These are phyloP conservation scores for Strix uralensis DNA, from an alignment of 2,113 vertebrate genomes.

Conservation along the genomic window DNA sequence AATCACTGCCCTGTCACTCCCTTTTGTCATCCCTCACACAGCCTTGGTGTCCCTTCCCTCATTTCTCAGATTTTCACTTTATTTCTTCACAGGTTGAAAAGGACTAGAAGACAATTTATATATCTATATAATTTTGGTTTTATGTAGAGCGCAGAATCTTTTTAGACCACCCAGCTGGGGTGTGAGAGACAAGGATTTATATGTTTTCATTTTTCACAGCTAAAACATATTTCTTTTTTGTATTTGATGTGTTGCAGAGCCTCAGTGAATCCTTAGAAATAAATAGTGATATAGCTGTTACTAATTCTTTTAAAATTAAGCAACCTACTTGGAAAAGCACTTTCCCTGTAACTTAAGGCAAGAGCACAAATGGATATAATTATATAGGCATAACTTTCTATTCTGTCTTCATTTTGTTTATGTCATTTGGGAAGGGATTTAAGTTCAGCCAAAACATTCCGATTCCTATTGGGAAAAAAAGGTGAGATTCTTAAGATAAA, in stretches of 20 bases:
- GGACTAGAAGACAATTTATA: not conserved
- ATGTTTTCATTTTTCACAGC: not conserved
- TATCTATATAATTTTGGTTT: not conserved
- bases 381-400: not conserved
- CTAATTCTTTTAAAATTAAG: slow-evolving; percentile 39
- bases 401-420: not conserved
- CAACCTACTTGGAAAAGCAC: not conserved
- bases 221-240: not conserved
- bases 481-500: not conserved
- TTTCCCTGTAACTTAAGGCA: slow-evolving; percentile 13
- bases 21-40: not conserved
- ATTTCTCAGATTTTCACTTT: not conserved
- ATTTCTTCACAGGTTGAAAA: not conserved
- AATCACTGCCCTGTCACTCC: not conserved
- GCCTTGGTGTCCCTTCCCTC: not conserved
- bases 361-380: not conserved
- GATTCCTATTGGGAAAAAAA: not conserved
- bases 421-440: not conserved
- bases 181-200: not conserved
- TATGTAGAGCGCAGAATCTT: not conserved
- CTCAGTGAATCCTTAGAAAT: not conserved
- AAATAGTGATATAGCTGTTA: not conserved
- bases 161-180: not conserved
- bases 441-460: not conserved
- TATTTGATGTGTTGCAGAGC: not conserved